Evolutionary conservation across 2,113 vertebrate species (phyloP).

Genomic region (Pterocles gutturalis): DNA sequence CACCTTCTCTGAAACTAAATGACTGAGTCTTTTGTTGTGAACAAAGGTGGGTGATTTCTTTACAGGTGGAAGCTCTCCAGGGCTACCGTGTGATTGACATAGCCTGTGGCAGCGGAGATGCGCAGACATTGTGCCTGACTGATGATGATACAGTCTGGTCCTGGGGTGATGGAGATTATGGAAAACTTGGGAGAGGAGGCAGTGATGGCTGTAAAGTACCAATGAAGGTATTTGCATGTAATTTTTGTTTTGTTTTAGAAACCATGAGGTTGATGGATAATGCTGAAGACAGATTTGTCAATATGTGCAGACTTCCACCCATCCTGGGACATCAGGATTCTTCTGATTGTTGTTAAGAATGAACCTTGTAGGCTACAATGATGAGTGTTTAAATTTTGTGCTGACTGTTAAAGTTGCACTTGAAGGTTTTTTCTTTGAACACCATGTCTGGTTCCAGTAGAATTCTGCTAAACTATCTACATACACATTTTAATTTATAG

Average conservation of each 20-base stretch:
- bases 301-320: not conserved
- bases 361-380: not conserved
- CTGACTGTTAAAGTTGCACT: not conserved
- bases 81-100: conserved; percentile 96
- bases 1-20: not conserved
- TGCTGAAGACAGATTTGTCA: not conserved
- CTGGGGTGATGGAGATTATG: conserved; percentile 98
- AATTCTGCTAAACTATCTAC: not conserved
- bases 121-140: conserved; percentile 94
- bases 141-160: conserved; percentile 99
- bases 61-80: conserved; percentile 95
- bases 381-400: not conserved
- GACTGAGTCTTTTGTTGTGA: not conserved
- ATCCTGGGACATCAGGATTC: not conserved
- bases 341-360: not conserved
- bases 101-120: conserved; percentile 96
- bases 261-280: not conserved
- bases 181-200: conserved; percentile 95
- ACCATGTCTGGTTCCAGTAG: not conserved
- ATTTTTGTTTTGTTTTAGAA: not conserved
- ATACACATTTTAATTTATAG: not conserved
- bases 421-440: not conserved
- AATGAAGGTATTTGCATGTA: conserved; percentile 88
- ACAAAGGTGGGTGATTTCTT: not conserved
- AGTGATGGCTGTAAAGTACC: conserved; percentile 98